phyloP scores from a whole-genome alignment of 1,140 invertebrate genomes.

The Hestina assimilis region DNA sequence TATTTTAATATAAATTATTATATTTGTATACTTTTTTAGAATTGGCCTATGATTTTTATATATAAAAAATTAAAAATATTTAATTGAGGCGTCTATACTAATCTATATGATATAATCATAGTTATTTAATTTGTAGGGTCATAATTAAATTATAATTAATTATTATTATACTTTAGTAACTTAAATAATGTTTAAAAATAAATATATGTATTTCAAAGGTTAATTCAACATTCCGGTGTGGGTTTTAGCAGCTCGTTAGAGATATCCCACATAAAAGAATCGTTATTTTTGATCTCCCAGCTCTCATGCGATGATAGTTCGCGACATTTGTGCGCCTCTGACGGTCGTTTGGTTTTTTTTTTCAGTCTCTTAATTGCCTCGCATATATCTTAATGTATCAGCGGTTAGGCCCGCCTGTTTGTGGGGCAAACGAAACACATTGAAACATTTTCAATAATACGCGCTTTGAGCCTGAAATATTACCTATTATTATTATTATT shows the following conservation, averaged over 20 bases:
- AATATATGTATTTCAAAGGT: no score
- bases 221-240: no score
- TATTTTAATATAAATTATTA: neutral
- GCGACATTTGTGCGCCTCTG: constrained; percentile 49
- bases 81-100: no score
- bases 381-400: constrained; percentile 62
- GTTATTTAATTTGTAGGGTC: no score
- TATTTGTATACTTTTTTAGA: neutral
- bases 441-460: constrained; percentile 51
- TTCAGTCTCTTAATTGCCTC: constrained; percentile 64
- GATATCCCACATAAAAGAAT: constrained; percentile 23
- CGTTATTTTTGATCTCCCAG: constrained; percentile 56
- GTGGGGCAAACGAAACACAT: constrained; percentile 44
- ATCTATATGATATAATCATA: no score
- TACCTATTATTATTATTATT: no score
- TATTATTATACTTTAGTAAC: no score
- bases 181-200: no score
- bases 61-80: no score
- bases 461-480: constrained; percentile 59
- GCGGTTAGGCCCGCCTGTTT: constrained; percentile 43
- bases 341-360: constrained; percentile 46
- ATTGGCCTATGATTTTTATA: no score
- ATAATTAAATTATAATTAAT: no score
- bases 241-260: constrained; percentile 47
- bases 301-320: constrained; percentile 65